Evolutionary conservation across 2,113 vertebrate species (phyloP).

Genomic region (Copsychus sechellarum): DNA sequence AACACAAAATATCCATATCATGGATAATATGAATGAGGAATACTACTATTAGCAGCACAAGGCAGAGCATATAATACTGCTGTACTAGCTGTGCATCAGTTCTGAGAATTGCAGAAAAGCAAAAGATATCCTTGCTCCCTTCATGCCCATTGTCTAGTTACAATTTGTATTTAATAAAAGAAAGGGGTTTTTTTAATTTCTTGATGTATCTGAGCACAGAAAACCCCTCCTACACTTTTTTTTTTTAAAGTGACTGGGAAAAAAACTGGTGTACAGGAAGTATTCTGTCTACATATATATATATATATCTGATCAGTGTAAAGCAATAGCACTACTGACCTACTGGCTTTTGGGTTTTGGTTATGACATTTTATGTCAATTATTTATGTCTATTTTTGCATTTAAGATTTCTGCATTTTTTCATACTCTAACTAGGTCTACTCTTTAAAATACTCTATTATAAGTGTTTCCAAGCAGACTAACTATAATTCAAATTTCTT

Average conservation of each 20-base stretch:
- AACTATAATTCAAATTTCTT: background rate
- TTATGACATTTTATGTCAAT: background rate
- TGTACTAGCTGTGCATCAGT: background rate
- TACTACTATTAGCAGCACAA: background rate
- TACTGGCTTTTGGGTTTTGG: background rate
- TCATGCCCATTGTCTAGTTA: background rate
- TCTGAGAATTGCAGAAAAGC: background rate
- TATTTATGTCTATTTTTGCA: background rate
- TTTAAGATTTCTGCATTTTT: background rate
- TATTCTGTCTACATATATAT: background rate
- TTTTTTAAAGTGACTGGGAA: background rate
- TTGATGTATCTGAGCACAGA: background rate
- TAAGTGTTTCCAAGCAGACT: background rate
- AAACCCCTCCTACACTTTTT: background rate
- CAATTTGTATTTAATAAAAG: background rate
- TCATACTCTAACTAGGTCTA: background rate
- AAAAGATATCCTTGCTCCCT: background rate
- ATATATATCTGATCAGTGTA: background rate
- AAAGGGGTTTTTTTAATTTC: background rate
- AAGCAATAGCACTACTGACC: background rate
- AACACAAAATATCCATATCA: background rate
- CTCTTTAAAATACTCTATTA: background rate
- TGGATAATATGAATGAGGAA: background rate
- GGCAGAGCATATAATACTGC: background rate
- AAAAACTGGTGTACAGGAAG: background rate